Evolutionary conservation across 2,797 vertebrate genomes (phyloP), one percentile per base, ranked within the genome.

Genomic region (Lateolabrax maculatus): DNA sequence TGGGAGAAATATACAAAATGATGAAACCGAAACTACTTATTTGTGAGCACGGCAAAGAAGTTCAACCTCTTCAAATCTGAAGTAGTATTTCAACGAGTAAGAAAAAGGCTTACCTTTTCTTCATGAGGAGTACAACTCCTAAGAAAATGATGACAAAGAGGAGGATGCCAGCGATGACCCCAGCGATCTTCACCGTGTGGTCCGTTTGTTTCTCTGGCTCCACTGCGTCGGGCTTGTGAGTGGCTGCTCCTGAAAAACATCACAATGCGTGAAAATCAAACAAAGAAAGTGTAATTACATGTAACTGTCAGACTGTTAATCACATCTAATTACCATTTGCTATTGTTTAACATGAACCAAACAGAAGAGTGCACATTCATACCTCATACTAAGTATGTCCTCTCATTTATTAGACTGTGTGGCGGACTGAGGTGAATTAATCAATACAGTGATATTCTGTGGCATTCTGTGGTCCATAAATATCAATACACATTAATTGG

Each of bases 131-230:
- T 12, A 99, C 96, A 43, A 98, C 96, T 19, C 98, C 98, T 10
- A 99, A 92, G 91, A 99, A 99, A 92, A 99, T 98, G 87, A 99
- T 99, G 93, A 99, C 95, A 0, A 99, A 99, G 25, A 99, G 96
- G 88, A 99, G 95, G 91, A 99, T 97, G 83, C 98, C 98, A 0
- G 98, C 98, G 57, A 99, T 99, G 93, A 98, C 97, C 74, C 98
- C 98, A 2, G 98, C 98, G 6, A 99, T 98, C 95, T 99, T 99
- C 85, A 99, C 98, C 0, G 98, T 99, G 76, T 99, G 97, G 90
- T 99, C 98, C 0, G 97, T 97, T 90, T 99, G 97, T 62, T 99
- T 98, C 88, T 99, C 98, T 0, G 97, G 97, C 82, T 99, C 98
- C 11, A 98, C 97, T 0, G 95, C 92, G n/a, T 97, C 97, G 0